Evolutionary conservation across 2,113 vertebrate genomes (phyloP).

Genomic region (Damaliscus lunatus): DNA sequence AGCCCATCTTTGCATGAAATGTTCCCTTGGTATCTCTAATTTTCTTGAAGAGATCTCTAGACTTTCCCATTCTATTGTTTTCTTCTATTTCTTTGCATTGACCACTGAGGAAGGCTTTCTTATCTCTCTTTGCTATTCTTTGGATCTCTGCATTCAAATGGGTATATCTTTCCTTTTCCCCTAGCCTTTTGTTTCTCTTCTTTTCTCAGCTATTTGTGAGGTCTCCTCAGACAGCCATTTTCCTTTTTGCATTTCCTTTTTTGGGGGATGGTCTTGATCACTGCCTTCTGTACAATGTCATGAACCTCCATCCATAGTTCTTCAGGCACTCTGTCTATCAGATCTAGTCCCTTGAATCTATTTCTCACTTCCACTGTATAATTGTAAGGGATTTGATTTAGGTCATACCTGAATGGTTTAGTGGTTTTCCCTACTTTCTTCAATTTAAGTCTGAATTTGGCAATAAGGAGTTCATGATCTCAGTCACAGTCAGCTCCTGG

Average conservation of each 20-base stretch:
- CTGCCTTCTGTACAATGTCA: neutral
- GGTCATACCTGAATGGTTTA: neutral
- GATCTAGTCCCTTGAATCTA: neutral
- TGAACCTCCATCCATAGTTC: neutral
- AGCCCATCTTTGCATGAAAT: neutral
- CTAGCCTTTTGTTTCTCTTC: neutral
- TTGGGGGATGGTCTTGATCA: neutral
- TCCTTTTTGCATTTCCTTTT: neutral
- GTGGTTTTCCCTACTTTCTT: neutral
- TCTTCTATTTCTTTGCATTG: neutral
- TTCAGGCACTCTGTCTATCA: neutral
- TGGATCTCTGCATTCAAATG: neutral
- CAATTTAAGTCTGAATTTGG: neutral
- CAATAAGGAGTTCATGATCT: neutral
- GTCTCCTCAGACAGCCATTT: neutral
- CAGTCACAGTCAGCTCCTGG: accelerated
- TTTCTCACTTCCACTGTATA: neutral
- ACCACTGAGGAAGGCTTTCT: neutral
- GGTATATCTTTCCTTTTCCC: neutral
- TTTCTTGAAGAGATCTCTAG: neutral
- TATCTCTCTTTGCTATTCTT: neutral
- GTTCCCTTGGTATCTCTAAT: neutral
- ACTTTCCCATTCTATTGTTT: neutral
- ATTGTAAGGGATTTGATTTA: neutral
- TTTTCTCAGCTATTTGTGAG: neutral